phyloP scores from a whole-genome alignment of 2,888 invertebrate species.

The Pollenia amentaria region DNA sequence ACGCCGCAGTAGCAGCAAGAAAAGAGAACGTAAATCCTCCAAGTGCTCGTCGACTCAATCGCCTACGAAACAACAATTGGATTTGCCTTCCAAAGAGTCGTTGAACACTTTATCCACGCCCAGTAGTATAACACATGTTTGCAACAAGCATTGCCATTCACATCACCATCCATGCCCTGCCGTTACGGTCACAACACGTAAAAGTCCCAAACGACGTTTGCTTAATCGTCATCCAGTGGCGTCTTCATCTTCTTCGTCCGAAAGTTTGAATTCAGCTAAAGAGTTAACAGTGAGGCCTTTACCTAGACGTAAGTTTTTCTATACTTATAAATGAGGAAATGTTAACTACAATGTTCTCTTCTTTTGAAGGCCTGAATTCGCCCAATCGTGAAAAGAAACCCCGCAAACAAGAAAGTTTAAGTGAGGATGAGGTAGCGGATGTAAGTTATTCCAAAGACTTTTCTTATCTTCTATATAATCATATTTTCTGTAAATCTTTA shows the following conservation, averaged over 20 bases:
- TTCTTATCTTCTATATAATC: not conserved
- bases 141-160: conserved; percentile 79
- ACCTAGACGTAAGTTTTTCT: conserved; percentile 76
- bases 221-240: conserved; percentile 85
- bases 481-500: conserved; percentile 77
- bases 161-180: conserved; percentile 81
- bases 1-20: conserved; percentile 87
- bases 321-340: too few relatives aligned
- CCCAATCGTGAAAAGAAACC: conserved; percentile 80
- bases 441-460: conserved; percentile 79
- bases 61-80: conserved; percentile 86
- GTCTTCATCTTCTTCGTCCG: conserved; percentile 87
- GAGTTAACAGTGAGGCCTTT: conserved; percentile 82
- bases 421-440: conserved; percentile 85
- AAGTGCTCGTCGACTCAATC: conserved; percentile 82
- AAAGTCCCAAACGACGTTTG: conserved; percentile 87
- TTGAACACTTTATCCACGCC: conserved; percentile 76
- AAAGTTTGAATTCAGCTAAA: conserved; percentile 86
- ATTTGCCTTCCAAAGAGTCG: conserved; percentile 86
- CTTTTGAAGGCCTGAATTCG: conserved; percentile 77
- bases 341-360: not conserved
- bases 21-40: conserved; percentile 87
- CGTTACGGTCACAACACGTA: conserved; percentile 85
- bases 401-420: conserved; percentile 84
- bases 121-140: conserved; percentile 75